Percentiles rank a stretch among this genome's conserved stretches.
Evolutionary conservation across 2,797 vertebrate genomes (phyloP).

Genomic region (Gymnocypris eckloni): DNA sequence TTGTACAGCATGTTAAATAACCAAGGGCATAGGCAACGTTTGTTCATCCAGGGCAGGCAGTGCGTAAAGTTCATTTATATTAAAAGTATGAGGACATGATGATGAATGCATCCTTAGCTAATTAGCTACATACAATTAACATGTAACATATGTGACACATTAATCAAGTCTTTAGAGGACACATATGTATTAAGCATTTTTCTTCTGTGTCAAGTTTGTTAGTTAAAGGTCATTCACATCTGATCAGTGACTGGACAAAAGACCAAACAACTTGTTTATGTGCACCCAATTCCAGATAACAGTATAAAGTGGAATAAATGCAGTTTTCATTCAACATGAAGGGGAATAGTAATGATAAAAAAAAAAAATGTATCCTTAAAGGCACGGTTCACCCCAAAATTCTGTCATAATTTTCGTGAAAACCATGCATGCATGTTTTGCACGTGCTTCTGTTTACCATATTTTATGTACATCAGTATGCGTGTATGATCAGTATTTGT

Average conservation of each 20-base stretch:
- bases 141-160: not conserved
- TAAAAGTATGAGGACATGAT: not conserved
- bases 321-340: not conserved
- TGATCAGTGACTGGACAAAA: slow-evolving; percentile 23
- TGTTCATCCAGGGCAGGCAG: not conserved
- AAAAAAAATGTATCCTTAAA: too few species aligned
- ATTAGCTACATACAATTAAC: slow-evolving; percentile 14
- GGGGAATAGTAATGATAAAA: not conserved
- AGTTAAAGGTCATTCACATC: slow-evolving; percentile 37
- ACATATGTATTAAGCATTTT: not conserved
- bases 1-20: not conserved
- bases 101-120: slow-evolving; percentile 1
- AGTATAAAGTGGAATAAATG: too few species aligned
- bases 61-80: not conserved
- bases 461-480: not conserved
- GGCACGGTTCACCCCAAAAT: not conserved
- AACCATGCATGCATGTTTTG: not conserved
- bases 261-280: slow-evolving; percentile 19
- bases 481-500: too few species aligned
- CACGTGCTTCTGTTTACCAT: not conserved
- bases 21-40: not conserved
- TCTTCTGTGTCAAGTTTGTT: slow-evolving; percentile 37
- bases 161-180: slow-evolving; percentile 26
- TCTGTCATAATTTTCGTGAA: not conserved
- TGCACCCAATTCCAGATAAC: too few species aligned